Conservation (phyloP, 2,888 invertebrate species). For the Orchestes rusci region DNA sequence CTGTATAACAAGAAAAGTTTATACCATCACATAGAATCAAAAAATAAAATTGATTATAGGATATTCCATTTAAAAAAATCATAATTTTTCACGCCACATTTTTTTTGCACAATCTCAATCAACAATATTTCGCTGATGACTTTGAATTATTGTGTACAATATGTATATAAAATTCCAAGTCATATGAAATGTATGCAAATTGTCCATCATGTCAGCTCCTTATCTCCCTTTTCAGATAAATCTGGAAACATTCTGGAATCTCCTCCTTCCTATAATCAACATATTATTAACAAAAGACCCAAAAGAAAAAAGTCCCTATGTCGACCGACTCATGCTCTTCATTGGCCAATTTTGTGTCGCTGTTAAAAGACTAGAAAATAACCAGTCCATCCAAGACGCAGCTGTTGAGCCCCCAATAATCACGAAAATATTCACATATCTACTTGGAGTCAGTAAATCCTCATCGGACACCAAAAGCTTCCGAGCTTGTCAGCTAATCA, state of each 20-base stretch:
- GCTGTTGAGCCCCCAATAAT: slow-evolving; percentile 45
- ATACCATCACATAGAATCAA: too few relatives aligned
- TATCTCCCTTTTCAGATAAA: slow-evolving; percentile 12
- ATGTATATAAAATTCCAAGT: too few relatives aligned
- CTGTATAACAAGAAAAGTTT: too few relatives aligned
- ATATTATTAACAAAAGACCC: slow-evolving; percentile 7
- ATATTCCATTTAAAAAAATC: too few relatives aligned
- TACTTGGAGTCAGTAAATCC: slow-evolving; percentile 50
- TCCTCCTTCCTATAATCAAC: slow-evolving; percentile 7
- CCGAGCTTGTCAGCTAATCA: slow-evolving; percentile 71
- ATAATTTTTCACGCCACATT: too few relatives aligned
- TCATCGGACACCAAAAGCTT: slow-evolving; percentile 54
- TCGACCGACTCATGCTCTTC: slow-evolving; percentile 21
- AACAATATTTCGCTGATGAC: too few relatives aligned
- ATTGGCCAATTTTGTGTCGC: slow-evolving; percentile 18
- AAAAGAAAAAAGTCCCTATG: slow-evolving; percentile 16
- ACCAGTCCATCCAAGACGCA: slow-evolving; percentile 34
- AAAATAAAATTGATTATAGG: too few relatives aligned
- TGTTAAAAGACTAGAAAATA: slow-evolving; percentile 31
- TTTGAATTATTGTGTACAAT: too few relatives aligned
- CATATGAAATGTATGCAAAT: too few relatives aligned
- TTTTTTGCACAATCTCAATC: too few relatives aligned
- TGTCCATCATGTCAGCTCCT: too few relatives aligned
- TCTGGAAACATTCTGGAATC: slow-evolving; percentile 24
- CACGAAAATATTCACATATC: slow-evolving; percentile 53